Base-by-base conservation (phyloP, 2,113 vertebrate genomes). In the Oncorhynchus masou region DNA sequence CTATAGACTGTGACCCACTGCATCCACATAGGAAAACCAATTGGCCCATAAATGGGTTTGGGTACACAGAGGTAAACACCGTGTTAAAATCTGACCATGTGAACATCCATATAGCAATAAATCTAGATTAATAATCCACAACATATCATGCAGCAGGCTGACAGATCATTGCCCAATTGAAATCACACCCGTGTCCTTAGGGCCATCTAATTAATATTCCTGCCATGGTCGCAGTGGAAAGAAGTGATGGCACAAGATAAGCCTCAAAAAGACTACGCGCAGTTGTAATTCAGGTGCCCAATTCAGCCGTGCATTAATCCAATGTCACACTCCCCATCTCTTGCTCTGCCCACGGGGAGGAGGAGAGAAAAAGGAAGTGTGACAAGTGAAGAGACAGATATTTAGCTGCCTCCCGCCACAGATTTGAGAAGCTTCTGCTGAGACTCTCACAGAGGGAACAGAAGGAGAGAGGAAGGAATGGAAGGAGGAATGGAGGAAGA, bases 301-400 rank as follows among this genome's bases (percentile, higher is more conserved):
- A 45, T 45, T 45, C 39, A 45, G 39, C 39, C 39, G 9, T 45
- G 2, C 9, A 45, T 9, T 45, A 45, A 45, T 45, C 39, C 9
- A 45, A 45, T 12, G 9, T 77, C 71, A 76, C 74, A 71, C 71
- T 76, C 60, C n/a, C 62, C 19, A 48, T 79, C 69, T 81, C 71
- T 54, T 64, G 49, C 65, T 76, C 71, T n/a, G 71, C 67, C 71
- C 20, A 45, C 8, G 2, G 8, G 9, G 20, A 67, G 54, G 45
- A 54, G n/a, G 8, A 60, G 16, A 59, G 13, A 59, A 59, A 59
- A n/a, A 59, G 19, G 57, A n/a, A 59, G 57, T 19, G 15, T n/a
- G 20, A 59, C 15, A n/a, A 59, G 13, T 19, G 57, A 59, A 8
- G 8, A 39, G 39, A 45, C 39, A n/a, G n/a, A 45, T 9, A 45